Evolutionary conservation across 2,888 invertebrate genomes (phyloP), one percentile per base, ranked within the genome.

Genomic region (Celastrina argiolus): DNA sequence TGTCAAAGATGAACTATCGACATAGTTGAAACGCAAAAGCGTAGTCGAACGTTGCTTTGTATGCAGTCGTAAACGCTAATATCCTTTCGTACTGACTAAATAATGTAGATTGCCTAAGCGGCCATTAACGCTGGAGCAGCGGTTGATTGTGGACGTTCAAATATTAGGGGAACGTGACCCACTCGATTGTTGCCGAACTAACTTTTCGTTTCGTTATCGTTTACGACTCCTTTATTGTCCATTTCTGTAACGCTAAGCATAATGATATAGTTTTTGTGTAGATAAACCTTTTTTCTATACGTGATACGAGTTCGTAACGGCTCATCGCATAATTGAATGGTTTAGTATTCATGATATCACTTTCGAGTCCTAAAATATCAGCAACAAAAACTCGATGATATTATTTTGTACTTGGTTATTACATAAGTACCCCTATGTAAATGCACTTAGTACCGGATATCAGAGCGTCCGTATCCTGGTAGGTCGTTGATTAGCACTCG

Each of bases 141-240:
- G 56, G 63, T 56, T 58, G 63, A 63, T 63, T 56, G 66, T 69
- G 68, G 69, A 51, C 69, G 77, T 77, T 81, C 82, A 84, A 85
- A 87, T 86, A 87, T 87, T 86, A 84, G 84, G 74, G 65, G 84
- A 82, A 87, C 86, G 87, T 87, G 86, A 82, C 81, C 79, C 79
- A 73, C 42, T 68, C 66, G 67, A 66, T 67, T 66, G 67, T 67
- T 69, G 67, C 64, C 67, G 67, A 69, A 70, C 64, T 56, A 80
- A 58, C 66, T 68, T 68, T 69, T 68, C 66, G 68, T 69, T 66
- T 63, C 69, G 69, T 70, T 70, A 68, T 68, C 69, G 68, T 65
- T 68, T 61, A 65, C 67, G 69, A 69, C 67, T 66, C 67, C 66
- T 68, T 72, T 69, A 73, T 73, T 69, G 72, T 67, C 72, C 69